Evolutionary conservation across 2,113 vertebrate species (phyloP), one percentile per base, ranked within the genome.

Genomic region (Illadopsis cleaveri): DNA sequence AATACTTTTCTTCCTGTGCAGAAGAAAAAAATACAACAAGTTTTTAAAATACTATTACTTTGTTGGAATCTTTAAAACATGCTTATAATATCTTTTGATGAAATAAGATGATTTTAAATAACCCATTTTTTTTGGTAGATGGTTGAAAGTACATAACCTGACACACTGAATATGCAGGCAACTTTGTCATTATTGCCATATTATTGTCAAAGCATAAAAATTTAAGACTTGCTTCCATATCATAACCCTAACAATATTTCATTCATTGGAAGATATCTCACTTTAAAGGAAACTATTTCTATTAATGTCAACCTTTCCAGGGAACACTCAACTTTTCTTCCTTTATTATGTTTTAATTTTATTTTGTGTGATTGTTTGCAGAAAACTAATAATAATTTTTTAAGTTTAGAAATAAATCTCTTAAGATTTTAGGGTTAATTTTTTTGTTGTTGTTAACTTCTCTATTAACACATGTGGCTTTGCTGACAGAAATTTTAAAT

Each of bases 91-190:
- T 18, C n/a, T 87, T 91, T 81, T 62, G 31, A 68, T 77, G 21
- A 90, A 70, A 54, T 80, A 70, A 45, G 42, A 42, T 66, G 10
- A 24, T 86, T 85, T 92, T 86, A 77, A 96, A 86, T 42, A 90
- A 89, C 21, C 35, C 35, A 51, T 11, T 40, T 62, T 42, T 42
- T 65, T 82, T 72, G 51, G 28, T 80, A 66, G 37, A 25, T 42
- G 45, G 88, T 42, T 38, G 54, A 90, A 96, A 90, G 25, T 50
- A 68, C 37, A 71, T 62, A 94, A 87, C 90, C 89, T 97, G 90
- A 51, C 53, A 96, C 57, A 73, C 58, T 71, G 86, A 81, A 96
- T 77, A 82, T 87, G 89, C 77, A 95, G 86, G 69, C 35, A 45
- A 75, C 50, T 82, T 86, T 88, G 37, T 87, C 33, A 54, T 54